Percentiles rank a stretch among this genome's conserved stretches.
Conservation (phyloP, 2,888 invertebrate species). For the Xanthia icteritia region DNA sequence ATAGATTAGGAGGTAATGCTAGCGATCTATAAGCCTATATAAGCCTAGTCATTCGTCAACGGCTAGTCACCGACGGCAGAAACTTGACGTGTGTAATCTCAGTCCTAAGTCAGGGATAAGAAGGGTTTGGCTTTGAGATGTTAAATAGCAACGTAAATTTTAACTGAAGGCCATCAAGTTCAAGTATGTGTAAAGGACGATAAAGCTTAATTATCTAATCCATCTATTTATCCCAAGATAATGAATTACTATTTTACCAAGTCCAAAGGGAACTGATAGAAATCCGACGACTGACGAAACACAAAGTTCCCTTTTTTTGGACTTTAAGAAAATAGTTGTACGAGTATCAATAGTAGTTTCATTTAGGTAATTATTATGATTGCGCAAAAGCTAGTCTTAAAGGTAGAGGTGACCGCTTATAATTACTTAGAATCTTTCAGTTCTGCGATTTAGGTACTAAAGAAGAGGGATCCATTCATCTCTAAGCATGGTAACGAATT, state of each 20-base stretch:
- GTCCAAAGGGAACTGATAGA: too few species aligned
- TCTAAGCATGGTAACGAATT: neutral
- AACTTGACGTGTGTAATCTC: slow-evolving; percentile 64
- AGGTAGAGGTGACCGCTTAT: neutral
- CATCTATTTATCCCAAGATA: neutral
- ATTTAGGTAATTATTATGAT: neutral
- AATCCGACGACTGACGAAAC: too few species aligned
- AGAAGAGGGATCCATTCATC: neutral
- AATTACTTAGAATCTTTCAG: neutral
- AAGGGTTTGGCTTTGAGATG: slow-evolving; percentile 59
- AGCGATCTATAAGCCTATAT: slow-evolving; percentile 52
- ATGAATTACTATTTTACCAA: neutral
- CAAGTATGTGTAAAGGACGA: slow-evolving; percentile 35
- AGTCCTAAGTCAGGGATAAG: slow-evolving; percentile 62
- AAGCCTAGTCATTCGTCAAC: slow-evolving; percentile 66
- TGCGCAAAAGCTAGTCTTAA: neutral
- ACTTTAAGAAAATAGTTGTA: too few species aligned
- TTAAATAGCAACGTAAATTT: slow-evolving; percentile 59
- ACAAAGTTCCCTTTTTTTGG: too few species aligned
- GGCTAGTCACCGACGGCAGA: slow-evolving; percentile 57
- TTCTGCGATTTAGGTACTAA: too few species aligned
- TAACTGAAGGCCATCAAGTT: slow-evolving; percentile 49
- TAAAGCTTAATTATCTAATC: slow-evolving; percentile 4
- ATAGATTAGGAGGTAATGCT: slow-evolving; percentile 49
- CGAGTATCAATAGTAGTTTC: too few species aligned